Evolutionary conservation across 2,888 invertebrate species (phyloP).

Genomic region (Fragum fragum): DNA sequence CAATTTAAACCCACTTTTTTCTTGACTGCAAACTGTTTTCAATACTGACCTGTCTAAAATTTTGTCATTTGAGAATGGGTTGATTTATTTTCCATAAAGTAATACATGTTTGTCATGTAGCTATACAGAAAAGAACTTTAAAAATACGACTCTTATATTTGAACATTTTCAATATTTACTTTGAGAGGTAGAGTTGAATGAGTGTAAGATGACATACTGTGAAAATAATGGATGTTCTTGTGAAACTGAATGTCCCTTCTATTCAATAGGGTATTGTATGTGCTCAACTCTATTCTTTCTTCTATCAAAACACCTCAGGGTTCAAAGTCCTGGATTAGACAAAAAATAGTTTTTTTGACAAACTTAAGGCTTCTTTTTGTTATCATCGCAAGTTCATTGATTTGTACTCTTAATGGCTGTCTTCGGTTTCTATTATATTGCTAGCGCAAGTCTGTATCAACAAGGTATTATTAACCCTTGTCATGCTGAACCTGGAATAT

Average conservation of each 20-base stretch:
- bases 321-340: not conserved
- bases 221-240: constrained; percentile 15
- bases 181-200: constrained; percentile 11
- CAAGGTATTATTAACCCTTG: too few relatives aligned
- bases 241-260: not conserved
- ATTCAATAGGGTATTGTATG: constrained; percentile 14
- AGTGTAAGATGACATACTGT: constrained; percentile 4
- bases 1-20: too few relatives aligned
- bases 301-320: constrained; percentile 3
- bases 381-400: constrained; percentile 1
- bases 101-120: too few relatives aligned
- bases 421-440: not conserved
- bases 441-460: too few relatives aligned
- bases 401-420: constrained; percentile 13
- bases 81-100: too few relatives aligned
- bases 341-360: constrained; percentile 17
- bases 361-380: constrained; percentile 6
- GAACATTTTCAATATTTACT: not conserved
- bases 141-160: not conserved
- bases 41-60: too few relatives aligned
- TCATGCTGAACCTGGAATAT: too few relatives aligned
- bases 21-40: too few relatives aligned
- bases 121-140: too few relatives aligned
- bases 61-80: too few relatives aligned
- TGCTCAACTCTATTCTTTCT: not conserved